Base-by-base conservation (phyloP, 2,888 invertebrate species). In the Thyatira batis region DNA sequence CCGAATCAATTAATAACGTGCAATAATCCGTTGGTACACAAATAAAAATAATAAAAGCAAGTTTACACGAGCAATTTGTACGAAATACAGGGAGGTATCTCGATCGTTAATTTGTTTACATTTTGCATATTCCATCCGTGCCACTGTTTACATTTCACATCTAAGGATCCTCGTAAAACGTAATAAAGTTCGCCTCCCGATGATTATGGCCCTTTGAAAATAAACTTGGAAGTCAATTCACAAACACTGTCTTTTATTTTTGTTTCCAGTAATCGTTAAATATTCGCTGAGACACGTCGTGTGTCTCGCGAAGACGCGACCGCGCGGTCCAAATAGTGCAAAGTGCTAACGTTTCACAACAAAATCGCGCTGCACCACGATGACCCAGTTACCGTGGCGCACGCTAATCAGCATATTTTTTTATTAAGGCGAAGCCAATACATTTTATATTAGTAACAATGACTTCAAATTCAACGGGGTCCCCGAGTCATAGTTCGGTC, bases 121-220 rank as follows among this genome's bases (percentile, higher is more conserved):
- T 76, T 83, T 80, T 73, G 78, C 77, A 80, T 83, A 78, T 76
- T 78, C 78, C 76, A 75, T 71, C 68, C 72, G 73, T 69, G 72
- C 65, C 73, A 70, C 66, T 86, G 82, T 86, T 87, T 86, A 83
- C 81, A 70, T 80, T 81, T 77, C 72, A 73, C 78, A 67, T 80
- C 78, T 80, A 75, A 80, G 71, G 76, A 78, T 79, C 69, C 68
- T 80, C 79, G 74, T 75, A 67, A 71, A 77, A 73, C 69, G 77
- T 80, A 80, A 84, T 90, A 89, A 90, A 89, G 72, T 85, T 85
- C 76, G 78, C 78, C 77, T 82, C 76, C 64, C 82, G 69, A 87
- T 88, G 81, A 89, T 88, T 86, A 87, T 84, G 79, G 80, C 79
- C 82, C 82, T 84, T 83, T 85, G 79, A 85, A 86, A 85, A 87